A percentile compares a stretch with the other conserved stretches of the same genome.
Conservation (phyloP, 1,140 invertebrate species). For the Drosophila sucinea region DNA sequence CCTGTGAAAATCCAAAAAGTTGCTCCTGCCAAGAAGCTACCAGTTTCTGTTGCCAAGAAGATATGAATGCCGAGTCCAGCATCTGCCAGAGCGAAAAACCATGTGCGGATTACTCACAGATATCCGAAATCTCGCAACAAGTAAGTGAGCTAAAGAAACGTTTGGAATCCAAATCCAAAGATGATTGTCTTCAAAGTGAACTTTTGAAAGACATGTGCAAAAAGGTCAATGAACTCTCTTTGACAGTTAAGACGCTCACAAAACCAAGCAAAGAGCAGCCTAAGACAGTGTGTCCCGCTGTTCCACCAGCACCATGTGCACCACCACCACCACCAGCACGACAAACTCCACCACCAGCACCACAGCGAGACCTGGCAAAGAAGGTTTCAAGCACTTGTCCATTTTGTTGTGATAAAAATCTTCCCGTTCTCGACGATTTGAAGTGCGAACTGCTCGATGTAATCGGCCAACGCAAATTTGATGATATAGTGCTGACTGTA, state of each 20-base stretch:
- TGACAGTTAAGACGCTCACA: not conserved
- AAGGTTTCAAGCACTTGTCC: slow-evolving; percentile 44
- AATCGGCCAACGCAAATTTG: slow-evolving; percentile 24
- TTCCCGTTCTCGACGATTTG: slow-evolving; percentile 34
- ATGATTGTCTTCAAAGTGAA: not conserved
- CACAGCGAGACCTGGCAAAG: not conserved
- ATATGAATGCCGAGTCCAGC: not conserved
- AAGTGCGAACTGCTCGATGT: slow-evolving; percentile 22
- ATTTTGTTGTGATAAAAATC: slow-evolving; percentile 37
- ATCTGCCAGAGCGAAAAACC: not conserved
- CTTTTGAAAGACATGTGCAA: not conserved
- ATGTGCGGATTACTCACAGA: no score
- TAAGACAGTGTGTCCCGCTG: not conserved
- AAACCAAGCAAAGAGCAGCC: not conserved
- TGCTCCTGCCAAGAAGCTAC: not conserved
- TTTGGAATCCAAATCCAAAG: not conserved
- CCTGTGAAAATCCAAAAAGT: not conserved
- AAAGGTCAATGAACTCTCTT: not conserved
- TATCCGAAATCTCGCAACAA: no score
- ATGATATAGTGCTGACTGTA: slow-evolving; percentile 49
- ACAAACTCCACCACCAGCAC: no score
- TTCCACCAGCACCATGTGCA: no score
- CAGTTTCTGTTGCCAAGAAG: not conserved
- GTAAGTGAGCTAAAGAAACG: not conserved
- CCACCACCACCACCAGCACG: no score